A percentile compares a stretch with the other conserved stretches of the same genome.
Evolutionary conservation across 92 coral and sea anemone species (phyloP).

Genomic region (Palythoa heliodiscus): DNA sequence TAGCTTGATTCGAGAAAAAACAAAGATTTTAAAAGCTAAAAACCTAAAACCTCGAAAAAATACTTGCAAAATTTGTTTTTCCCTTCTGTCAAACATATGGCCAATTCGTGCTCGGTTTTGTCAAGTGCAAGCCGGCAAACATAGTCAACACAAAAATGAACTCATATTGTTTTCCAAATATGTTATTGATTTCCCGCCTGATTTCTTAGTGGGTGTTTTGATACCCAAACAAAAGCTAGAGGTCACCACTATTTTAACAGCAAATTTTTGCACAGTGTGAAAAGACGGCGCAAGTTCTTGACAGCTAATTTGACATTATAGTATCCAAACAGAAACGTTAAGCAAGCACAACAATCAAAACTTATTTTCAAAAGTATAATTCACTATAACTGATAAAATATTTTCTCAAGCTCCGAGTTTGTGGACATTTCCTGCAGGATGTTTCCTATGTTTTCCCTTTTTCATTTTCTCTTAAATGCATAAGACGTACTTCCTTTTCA

Average conservation of each 20-base stretch:
- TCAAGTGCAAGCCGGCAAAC: not conserved
- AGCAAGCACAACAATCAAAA: not conserved
- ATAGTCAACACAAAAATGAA: constrained; percentile 2
- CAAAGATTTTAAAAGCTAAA: not conserved
- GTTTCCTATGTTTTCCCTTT: not conserved
- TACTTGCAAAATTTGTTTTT: not conserved
- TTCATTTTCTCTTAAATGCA: not conserved
- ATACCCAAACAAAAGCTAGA: constrained; percentile 4
- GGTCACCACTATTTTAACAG: constrained; percentile 17
- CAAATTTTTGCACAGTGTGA: not conserved
- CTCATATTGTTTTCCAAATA: not conserved
- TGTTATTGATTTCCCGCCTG: constrained; percentile 9
- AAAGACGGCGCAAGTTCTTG: not conserved
- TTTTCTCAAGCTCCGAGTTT: not conserved
- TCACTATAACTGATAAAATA: not conserved
- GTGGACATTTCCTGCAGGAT: too few species aligned
- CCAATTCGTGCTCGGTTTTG: constrained; percentile 17
- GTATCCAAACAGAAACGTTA: not conserved
- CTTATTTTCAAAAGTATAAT: not conserved
- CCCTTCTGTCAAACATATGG: not conserved
- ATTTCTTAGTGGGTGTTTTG: constrained; percentile 5
- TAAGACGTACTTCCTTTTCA: not conserved
- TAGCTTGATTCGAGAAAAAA: not conserved
- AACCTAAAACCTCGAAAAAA: not conserved
- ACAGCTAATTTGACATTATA: not conserved